Evolutionary conservation across 1,140 invertebrate genomes (phyloP).

Genomic region (Philotrypesis tridentata): DNA sequence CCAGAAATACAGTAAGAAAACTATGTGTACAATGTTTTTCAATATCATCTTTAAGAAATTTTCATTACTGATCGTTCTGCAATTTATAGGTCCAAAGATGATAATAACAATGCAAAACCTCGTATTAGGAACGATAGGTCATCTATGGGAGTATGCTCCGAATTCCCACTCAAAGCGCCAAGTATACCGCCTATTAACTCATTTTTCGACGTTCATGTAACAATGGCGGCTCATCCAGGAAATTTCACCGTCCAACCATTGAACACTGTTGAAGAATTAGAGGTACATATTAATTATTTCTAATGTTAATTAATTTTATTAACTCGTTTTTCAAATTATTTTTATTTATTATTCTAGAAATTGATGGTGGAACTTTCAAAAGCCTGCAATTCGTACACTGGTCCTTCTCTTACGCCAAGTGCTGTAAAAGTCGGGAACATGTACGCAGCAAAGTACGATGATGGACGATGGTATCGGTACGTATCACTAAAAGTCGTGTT

Average conservation of each 20-base stretch:
- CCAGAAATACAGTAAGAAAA: constrained; percentile 33
- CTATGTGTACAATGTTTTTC: constrained; percentile 13
- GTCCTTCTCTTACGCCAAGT: constrained; percentile 60
- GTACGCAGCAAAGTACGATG: constrained; percentile 74
- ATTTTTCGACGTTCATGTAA: constrained; percentile 76
- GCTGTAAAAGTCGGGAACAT: constrained; percentile 70
- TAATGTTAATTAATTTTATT: neutral
- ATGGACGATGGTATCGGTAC: constrained; percentile 77
- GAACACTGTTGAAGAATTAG: constrained; percentile 43
- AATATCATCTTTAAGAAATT: neutral
- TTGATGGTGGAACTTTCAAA: constrained; percentile 75
- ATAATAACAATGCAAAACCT: constrained; percentile 56
- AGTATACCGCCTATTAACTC: constrained; percentile 65
- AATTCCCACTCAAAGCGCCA: constrained; percentile 61
- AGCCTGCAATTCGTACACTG: constrained; percentile 69
- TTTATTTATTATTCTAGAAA: constrained; percentile 54
- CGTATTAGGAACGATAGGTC: constrained; percentile 54
- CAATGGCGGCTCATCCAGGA: constrained; percentile 76
- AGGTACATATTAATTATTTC: constrained; percentile 49
- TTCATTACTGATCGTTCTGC: constrained; percentile 18
- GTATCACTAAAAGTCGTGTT: constrained; percentile 47
- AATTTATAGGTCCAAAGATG: constrained; percentile 53
- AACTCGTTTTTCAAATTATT: constrained; percentile 25
- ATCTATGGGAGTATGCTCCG: neutral
- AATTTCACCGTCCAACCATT: constrained; percentile 74